Evolutionary conservation across 2,113 vertebrate genomes (phyloP), one percentile per base, ranked within the genome.

Genomic region (Cryptoleucopteryx plumbea): DNA sequence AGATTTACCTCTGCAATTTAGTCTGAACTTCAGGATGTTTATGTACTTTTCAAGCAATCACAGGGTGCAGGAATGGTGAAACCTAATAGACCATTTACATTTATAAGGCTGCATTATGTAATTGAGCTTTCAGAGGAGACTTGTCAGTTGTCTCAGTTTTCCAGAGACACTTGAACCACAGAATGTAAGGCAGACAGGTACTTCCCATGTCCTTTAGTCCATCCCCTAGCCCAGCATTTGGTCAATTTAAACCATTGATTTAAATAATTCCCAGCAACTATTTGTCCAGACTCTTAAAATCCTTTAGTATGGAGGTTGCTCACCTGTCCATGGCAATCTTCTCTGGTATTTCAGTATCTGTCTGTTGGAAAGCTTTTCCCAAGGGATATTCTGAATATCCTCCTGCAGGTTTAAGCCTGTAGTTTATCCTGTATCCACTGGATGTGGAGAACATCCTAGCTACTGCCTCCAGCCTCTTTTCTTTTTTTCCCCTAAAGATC

Each of bases 11-110:
- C 48, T 89, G 65, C 68, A 68, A 32, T 91, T 93, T 88, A 86
- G 47, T 53, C 81, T 85, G 52, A 85, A 52, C 66, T 74, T 87
- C 73, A 82, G 78, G 74, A 89, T 94, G 83, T 91, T 96, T 93
- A 58, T 89, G 20, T 87, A 61, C 40, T 86, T 92, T 61, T 82
- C 48, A 71, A 65, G 68, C 77, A 85, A 36, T 73, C 78, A 59
- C 38, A 53, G 36, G 58, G 42, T 92, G 32, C 53, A 65, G 73
- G 70, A 45, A 42, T 3, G 4, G 34, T 77, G 78, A 85, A 93
- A 85, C 70, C 3, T 13, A 84, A 32, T 25, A 89, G 70, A 72
- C 13, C 52, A 21, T 38, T 87, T 88, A 47, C 14, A 32, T 88
- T 86, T 90, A 16, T 84, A 65, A 55, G 43, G 62, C 48, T 75